Base-by-base conservation (phyloP, 2,113 vertebrate genomes). In the Calyptomena viridis region DNA sequence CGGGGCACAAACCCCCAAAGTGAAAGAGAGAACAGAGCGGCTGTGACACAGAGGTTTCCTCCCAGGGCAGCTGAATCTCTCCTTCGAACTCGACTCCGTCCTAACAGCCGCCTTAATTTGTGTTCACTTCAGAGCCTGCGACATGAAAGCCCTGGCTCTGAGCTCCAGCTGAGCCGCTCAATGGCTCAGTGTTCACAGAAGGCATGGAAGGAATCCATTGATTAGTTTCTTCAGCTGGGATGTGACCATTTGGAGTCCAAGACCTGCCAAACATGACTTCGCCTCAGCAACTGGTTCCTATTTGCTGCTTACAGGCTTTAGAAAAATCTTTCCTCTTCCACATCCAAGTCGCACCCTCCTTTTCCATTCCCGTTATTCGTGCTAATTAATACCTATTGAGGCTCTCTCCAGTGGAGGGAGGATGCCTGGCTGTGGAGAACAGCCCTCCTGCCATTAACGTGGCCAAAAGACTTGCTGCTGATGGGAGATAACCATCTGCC, bases 211-310 rank as follows among this genome's bases (percentile, higher is more conserved):
- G 85, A 95, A 94, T 92, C 95, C 95, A 93, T 88, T 96, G 97
- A 95, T 96, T 90, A 93, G 92, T 94, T 95, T 96, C 94, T 94
- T 95, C 94, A 96, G 93, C 94, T 94, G 94, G 93, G 93, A 95
- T 94, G 93, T 90, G 94, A 94, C 92, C 92, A 72, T 91, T 95
- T 87, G 37, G 46, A 80, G 74, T 23, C 93, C 91, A 89, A 87
- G 91, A 93, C 89, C 93, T 93, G 89, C 91, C 95, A 96, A 91
- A 97, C 93, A 90, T 90, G 94, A 92, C 94, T 94, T 88, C 2
- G 69, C 92, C 95, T 84, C 86, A 86, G 92, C 96, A 84, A 94
- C 93, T 94, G 95, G 79, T 96, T 96, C 94, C 60, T 96, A 96
- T 95, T 97, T 97, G 95, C 90, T 93, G 90, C 85, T 95, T 40